Conservation (phyloP, 2,113 vertebrate species). For the Elaphurus davidianus region DNA sequence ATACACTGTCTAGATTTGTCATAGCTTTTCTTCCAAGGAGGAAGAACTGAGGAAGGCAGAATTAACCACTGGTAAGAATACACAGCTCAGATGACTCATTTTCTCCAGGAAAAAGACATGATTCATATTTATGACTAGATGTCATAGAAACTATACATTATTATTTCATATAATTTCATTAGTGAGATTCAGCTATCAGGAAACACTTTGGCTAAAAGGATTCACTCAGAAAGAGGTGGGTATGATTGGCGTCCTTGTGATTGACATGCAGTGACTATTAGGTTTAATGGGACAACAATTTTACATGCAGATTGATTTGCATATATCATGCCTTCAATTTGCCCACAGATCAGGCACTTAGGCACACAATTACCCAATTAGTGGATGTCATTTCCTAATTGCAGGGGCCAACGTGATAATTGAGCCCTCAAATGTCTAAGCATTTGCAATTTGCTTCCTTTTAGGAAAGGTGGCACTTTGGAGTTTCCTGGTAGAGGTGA, state of each 20-base stretch:
- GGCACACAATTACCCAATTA: constrained; percentile 65
- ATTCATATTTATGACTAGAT: constrained; percentile 34
- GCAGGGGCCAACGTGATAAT: constrained; percentile 32
- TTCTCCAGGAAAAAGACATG: not conserved
- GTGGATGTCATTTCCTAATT: constrained; percentile 46
- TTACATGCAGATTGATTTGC: constrained; percentile 43
- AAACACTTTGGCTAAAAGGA: constrained; percentile 42
- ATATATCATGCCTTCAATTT: constrained; percentile 57
- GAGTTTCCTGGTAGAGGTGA: constrained; percentile 30
- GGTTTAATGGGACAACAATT: constrained; percentile 44
- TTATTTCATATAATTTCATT: constrained; percentile 47
- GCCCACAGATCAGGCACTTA: constrained; percentile 51
- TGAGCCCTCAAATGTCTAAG: constrained; percentile 45
- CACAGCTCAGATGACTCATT: not conserved
- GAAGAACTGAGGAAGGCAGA: not conserved
- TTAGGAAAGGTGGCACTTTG: constrained; percentile 48
- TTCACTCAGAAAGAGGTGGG: constrained; percentile 24
- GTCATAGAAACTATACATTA: not conserved
- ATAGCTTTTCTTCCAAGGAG: not conserved
- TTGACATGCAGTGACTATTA: constrained; percentile 32
- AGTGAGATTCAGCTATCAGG: not conserved
- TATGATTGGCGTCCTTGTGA: constrained; percentile 36
- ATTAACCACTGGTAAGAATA: not conserved
- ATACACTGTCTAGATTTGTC: not conserved
- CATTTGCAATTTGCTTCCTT: constrained; percentile 34